Base-by-base conservation (phyloP, 2,888 invertebrate species). In the Mesorhabditis spiculigera region DNA sequence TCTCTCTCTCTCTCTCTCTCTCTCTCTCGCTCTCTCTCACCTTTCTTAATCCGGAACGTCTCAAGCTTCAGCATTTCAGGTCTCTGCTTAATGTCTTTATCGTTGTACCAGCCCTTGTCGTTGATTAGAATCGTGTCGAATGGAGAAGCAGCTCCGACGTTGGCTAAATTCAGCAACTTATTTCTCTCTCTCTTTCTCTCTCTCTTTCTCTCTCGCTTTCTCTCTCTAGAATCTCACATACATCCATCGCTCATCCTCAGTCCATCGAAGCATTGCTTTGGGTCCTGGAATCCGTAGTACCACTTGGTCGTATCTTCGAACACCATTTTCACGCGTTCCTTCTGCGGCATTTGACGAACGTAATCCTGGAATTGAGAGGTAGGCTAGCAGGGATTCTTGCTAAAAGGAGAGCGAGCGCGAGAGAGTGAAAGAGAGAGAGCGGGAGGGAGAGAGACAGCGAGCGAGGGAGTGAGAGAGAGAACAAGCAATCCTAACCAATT, bases 91-190 rank as follows among this genome's bases (percentile, higher is more conserved):
- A 84, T 70, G 50, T 79, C 76, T 1, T 76, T 68, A 65, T 80
- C 80, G 64, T 73, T 77, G 71, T 81, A 72, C 84, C 84, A 84
- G 8, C 84, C 84, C 64, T 83, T 82, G 58, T 76, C 70, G 67
- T 79, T 79, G 43, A 84, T 68, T 5, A 84, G 68, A 65, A 84
- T 78, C 16, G 82, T 82, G 0, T 78, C 76, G 16, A 84, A 73
- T 63, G 84, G 84, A 2, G 79, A 75, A 6, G 82, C 79, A 16
- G 81, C 82, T 10, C 81, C 82, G 8, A 83, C 78, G 68, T 82
- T 83, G 63, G 80, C 73, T 74, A 44, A 10, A 70, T 62, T 13
- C 43, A 0, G 4, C 5, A 16, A 50, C 4, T 28, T 28, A 45
- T 16, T 67, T 28, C 1, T 28, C 28, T 28, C 28, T 28, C 28